Percentiles rank a stretch among this genome's conserved stretches.
These are phyloP conservation scores for Drosophila testacea DNA, from an alignment of 2,888 invertebrate genomes.

Conservation along the genomic window DNA sequence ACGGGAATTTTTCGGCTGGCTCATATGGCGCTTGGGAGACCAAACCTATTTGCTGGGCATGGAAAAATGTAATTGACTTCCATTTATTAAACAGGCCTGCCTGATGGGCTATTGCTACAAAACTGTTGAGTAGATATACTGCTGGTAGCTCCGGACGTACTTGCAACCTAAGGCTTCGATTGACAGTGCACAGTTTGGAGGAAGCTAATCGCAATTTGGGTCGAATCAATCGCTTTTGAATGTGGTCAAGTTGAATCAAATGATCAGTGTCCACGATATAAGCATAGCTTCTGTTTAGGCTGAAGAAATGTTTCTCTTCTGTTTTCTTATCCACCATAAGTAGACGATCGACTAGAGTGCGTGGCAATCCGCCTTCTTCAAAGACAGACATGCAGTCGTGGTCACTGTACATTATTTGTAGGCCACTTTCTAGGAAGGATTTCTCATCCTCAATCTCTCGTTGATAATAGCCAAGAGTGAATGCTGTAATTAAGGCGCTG, in stretches of 20 bases:
- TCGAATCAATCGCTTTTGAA: slow-evolving; percentile 1
- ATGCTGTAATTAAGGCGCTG: background rate
- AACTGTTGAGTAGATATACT: background rate
- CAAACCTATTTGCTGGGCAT: background rate
- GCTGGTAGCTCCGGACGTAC: background rate
- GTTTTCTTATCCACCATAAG: background rate
- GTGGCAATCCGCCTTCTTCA: background rate
- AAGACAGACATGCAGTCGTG: background rate
- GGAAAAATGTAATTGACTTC: background rate
- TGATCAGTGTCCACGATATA: background rate
- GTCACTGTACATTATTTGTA: slow-evolving; percentile 8
- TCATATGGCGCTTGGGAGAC: slow-evolving; percentile 2
- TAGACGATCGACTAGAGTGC: background rate
- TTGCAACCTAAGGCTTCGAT: background rate
- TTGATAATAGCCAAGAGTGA: slow-evolving; percentile 11
- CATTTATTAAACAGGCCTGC: background rate
- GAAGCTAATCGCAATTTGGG: slow-evolving; percentile 15
- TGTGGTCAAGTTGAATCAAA: background rate
- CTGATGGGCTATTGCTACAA: background rate
- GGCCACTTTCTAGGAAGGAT: background rate
- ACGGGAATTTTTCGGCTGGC: background rate
- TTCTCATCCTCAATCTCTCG: background rate
- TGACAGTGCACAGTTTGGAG: background rate
- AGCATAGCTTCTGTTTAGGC: slow-evolving; percentile 12
- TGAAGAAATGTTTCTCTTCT: slow-evolving; percentile 4